Base-by-base conservation (phyloP, 1,140 invertebrate species). In the Proctacanthus coquilletti region DNA sequence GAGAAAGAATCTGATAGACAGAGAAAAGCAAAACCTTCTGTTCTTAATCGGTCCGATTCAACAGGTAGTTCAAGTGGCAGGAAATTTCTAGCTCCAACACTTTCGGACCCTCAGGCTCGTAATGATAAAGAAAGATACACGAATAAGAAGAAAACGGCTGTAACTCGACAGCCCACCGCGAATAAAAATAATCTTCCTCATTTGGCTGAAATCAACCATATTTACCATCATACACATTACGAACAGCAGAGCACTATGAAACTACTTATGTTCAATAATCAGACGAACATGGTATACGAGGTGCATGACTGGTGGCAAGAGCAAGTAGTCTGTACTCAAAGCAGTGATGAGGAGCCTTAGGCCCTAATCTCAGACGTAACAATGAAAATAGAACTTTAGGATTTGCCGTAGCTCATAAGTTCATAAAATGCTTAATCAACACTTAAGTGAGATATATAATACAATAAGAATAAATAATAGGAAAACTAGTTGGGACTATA, bases 81-180 rank as follows among this genome's bases (percentile, higher is more conserved):
- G 39, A 89, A 91, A 50, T 89, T 81, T 61, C 62, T 93, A 40
- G 84, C 84, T 11, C 86, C 88, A 17, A 87, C 85, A 0, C 60
- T 89, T 29, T 89, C 84, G 30, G 86, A 91, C 65, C 82, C 83
- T 17, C 76, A 81, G 34, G 70, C 78, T 17, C 64, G 81, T 25
- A 68, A 74, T 8, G 80, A 82, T 35, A 88, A 88, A 55, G 56
- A 60, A 40, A 46, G 56, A 13, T 36, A 46, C 20, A 52, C 51
- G 32, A 54, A 56, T 33, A 39, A 56, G 3, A 60, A 60, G 25
- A 60, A 60, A 45, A 52, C 52, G 23, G 45, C 46, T 34, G 21
- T 11, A 8, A 10, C 11, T 17, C 19, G 20, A 19, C 21, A 18
- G n/a, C 37, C 5, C 14, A 31, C 11, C 38, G 18, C 14, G 29